These are phyloP conservation scores for Gasterosteus aculeatus DNA, from an alignment of 2,113 vertebrate species.

Conservation along the genomic window DNA sequence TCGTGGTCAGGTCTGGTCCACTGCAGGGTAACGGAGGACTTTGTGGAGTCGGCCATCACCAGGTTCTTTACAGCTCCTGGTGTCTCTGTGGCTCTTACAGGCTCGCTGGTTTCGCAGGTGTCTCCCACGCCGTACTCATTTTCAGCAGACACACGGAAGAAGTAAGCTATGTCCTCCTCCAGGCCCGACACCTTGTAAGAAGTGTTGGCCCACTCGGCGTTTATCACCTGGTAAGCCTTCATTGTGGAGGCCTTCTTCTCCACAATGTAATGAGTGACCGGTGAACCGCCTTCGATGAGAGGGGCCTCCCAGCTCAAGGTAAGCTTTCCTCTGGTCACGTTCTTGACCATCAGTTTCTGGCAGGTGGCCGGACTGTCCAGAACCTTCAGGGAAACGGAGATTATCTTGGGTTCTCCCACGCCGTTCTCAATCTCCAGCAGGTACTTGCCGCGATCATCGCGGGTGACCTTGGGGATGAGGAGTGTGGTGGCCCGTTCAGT, in stretches of 20 bases:
- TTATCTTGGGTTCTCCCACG: constrained; percentile 91
- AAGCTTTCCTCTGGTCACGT: constrained; percentile 90
- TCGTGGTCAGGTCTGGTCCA: constrained; percentile 97
- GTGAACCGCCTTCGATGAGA: constrained; percentile 91
- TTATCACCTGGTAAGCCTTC: constrained; percentile 90
- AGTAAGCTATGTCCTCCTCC: constrained; percentile 91
- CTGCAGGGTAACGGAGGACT: constrained; percentile 89
- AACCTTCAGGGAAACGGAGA: constrained; percentile 91
- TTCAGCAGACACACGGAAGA: constrained; percentile 97
- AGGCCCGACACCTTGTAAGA: constrained; percentile 89
- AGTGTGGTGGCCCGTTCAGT: constrained; percentile 93
- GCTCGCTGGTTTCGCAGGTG: constrained; percentile 89
- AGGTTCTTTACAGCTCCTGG: constrained; percentile 92
- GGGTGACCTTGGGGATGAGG: constrained; percentile 89
- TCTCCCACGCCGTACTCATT: constrained; percentile 96
- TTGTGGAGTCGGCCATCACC: constrained; percentile 91
- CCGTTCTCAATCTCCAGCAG: constrained; percentile 96
- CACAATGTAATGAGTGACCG: constrained; percentile 92
- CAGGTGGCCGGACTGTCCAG: constrained; percentile 94
- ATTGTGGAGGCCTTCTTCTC: constrained; percentile 95
- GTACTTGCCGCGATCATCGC: constrained; percentile 95
- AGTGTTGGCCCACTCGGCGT: constrained; percentile 88
- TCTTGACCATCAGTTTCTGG: constrained; percentile 92
- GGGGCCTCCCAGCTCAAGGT: constrained; percentile 95
- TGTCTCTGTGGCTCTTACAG: constrained; percentile 93